Percentiles rank a stretch among this genome's conserved stretches.
Evolutionary conservation across 2,888 invertebrate species (phyloP).

Genomic region (Serrognathus titanus): DNA sequence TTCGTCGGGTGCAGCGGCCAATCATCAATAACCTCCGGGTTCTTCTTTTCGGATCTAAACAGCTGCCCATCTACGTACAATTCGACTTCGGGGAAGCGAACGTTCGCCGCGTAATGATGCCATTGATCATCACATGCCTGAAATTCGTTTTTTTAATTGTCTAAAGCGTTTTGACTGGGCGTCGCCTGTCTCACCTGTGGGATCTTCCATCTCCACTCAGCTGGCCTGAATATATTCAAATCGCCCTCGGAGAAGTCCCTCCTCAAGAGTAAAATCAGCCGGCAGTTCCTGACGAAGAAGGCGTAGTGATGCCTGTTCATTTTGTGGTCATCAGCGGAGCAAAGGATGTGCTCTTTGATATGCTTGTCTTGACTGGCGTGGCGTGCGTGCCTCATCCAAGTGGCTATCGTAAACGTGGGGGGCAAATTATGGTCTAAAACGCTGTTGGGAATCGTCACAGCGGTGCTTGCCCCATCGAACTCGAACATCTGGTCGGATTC

Average conservation of each 20-base stretch:
- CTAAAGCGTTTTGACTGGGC: not conserved
- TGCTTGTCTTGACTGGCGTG: slow-evolving; percentile 79
- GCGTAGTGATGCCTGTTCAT: slow-evolving; percentile 99
- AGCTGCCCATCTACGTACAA: slow-evolving; percentile 85
- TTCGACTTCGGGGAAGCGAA: slow-evolving; percentile 87
- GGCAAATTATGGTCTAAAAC: slow-evolving; percentile 74
- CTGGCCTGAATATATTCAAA: slow-evolving; percentile 91
- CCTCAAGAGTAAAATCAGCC: slow-evolving; percentile 85
- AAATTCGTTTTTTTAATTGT: not conserved
- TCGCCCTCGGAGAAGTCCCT: slow-evolving; percentile 90
- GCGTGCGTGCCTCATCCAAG: slow-evolving; percentile 92
- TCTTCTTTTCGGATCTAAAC: slow-evolving; percentile 64
- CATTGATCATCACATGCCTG: slow-evolving; percentile 95
- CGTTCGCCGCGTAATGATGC: slow-evolving; percentile 96
- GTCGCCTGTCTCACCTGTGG: slow-evolving; percentile 62
- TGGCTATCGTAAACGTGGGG: slow-evolving; percentile 83
- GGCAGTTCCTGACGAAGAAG: slow-evolving; percentile 94
- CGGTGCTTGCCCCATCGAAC: slow-evolving; percentile 89
- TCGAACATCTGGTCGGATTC: slow-evolving; percentile 91
- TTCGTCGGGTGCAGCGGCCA: slow-evolving; percentile 97
- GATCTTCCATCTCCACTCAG: slow-evolving; percentile 98
- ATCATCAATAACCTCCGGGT: slow-evolving; percentile 97
- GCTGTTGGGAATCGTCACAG: slow-evolving; percentile 77
- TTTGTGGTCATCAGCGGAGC: slow-evolving; percentile 96
- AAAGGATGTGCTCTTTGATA: slow-evolving; percentile 93